Conservation (phyloP, 1,140 invertebrate species). For the Trinorchestia longiramus region DNA sequence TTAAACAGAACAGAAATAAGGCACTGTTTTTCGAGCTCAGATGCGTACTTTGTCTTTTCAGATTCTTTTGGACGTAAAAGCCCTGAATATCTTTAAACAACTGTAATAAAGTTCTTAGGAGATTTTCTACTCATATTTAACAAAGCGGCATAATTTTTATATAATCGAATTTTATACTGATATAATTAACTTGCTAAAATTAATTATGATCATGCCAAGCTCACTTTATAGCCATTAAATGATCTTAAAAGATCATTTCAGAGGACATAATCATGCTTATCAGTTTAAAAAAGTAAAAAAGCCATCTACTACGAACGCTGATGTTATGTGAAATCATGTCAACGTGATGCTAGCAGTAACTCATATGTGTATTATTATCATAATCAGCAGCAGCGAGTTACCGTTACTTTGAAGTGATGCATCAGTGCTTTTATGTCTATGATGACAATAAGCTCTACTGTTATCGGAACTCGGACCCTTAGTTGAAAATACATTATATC, state of each 20-base stretch:
- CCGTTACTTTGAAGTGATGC: background rate
- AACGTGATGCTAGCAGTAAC: no score
- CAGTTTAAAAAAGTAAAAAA: no score
- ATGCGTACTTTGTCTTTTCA: background rate
- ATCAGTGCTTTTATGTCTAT: background rate
- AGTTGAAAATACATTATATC: background rate
- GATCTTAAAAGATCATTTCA: background rate
- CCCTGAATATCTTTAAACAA: no score
- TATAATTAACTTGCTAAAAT: background rate
- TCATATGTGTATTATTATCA: no score
- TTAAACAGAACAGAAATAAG: background rate
- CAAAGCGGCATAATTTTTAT: background rate
- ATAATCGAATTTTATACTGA: background rate
- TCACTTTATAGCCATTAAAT: background rate
- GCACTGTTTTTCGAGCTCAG: background rate
- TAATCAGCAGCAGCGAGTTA: background rate
- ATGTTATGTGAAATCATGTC: no score
- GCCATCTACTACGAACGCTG: no score
- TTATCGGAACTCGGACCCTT: background rate
- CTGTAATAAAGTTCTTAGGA: background rate
- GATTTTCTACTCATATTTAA: background rate
- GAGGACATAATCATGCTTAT: background rate
- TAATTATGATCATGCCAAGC: background rate
- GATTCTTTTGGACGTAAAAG: background rate
- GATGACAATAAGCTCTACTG: background rate